Base-by-base conservation (phyloP, 2,888 invertebrate genomes). In the Orchesella flavescens region DNA sequence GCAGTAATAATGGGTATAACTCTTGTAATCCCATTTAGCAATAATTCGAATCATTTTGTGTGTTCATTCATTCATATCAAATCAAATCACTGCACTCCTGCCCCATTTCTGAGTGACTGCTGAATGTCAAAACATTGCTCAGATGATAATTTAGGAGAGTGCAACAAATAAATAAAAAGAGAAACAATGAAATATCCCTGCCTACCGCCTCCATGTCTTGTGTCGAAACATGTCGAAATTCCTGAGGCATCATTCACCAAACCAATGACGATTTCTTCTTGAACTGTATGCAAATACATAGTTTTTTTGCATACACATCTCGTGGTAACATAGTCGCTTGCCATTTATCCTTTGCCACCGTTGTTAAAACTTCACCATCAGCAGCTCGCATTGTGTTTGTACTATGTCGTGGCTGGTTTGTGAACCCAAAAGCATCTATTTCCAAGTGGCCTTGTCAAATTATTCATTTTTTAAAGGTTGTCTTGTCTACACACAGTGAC, bases 401-500 rank as follows among this genome's bases (percentile, higher is more conserved):
- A 34, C 34, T 34, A 34, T 34, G 34, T 34, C 34, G 34, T 34
- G 34, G 34, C 46, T 69, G 49, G 76, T 76, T 69, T 23, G 69
- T 68, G 74, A 73, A 74, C 80, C 59, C 80, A 77, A 74, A 81
- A 81, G 80, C 66, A 66, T 74, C 68, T 23, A 80, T 68, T 81
- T 81, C 74, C 80, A 81, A 73, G 68, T 81, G 80, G 68, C 80
- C 80, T 81, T 81, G 80, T 73, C 74, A 81, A 81, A 81, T 81
- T 81, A 81, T 81, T 81, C 80, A 81, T 81, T 73, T 79, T 73
- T 68, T 68, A 81, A 43, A 81, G 80, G 80, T 81, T 81, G 80
- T 74, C 74, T 68, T 78, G 72, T 55, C 55, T 55, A 57, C 57
- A 49, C 57, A 71, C 7, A 15, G 49, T 13, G 49, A 69, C 46